Evolutionary conservation across 64 coral and sea anemone genomes (phyloP).

Genomic region (Dendrophyllia cribrosa): DNA sequence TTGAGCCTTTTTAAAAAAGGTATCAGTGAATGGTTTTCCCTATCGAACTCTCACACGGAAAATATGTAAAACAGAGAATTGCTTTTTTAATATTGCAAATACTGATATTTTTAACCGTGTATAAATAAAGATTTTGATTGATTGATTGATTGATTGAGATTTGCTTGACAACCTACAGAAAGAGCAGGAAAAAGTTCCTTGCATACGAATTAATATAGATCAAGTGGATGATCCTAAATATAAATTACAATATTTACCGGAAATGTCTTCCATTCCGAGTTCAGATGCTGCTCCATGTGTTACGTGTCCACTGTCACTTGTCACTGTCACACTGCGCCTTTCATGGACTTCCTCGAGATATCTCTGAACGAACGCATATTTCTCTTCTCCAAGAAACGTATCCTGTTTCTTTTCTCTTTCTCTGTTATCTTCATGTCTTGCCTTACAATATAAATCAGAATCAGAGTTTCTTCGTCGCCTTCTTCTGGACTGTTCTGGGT

Average conservation of each 20-base stretch:
- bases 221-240: no score
- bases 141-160: no score
- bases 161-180: no score
- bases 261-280: background rate
- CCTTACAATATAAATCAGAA: background rate
- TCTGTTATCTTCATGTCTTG: background rate
- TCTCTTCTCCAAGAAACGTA: background rate
- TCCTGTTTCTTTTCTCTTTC: background rate
- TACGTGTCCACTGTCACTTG: background rate
- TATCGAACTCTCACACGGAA: no score
- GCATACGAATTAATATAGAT: no score
- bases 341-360: background rate
- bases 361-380: background rate
- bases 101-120: no score
- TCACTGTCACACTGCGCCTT: background rate
- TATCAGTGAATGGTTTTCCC: no score
- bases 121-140: no score
- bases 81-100: no score
- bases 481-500: background rate
- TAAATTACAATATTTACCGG: background rate
- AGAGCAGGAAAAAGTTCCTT: no score
- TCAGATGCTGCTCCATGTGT: background rate
- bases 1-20: no score
- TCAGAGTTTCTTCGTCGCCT: constrained; percentile 20
- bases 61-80: no score